Conservation (phyloP, 2,113 vertebrate species). For the Terrapene triunguis region DNA sequence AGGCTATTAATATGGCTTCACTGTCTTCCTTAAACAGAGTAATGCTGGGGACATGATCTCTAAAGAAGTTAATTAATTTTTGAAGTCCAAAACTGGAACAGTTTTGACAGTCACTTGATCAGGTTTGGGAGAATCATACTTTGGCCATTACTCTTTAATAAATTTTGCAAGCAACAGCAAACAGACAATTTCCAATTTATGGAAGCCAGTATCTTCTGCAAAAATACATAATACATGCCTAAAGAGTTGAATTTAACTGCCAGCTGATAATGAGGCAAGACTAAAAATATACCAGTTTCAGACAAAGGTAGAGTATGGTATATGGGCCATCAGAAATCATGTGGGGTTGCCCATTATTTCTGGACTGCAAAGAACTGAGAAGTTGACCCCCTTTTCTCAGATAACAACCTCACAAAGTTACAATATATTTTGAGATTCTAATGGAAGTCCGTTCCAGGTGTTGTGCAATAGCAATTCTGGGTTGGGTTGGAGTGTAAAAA, state of each 20-base stretch:
- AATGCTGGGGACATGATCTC: background rate
- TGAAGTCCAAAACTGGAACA: background rate
- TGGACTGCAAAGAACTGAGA: background rate
- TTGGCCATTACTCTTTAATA: background rate
- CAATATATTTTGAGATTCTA: background rate
- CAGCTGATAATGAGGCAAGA: background rate
- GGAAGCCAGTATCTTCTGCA: background rate
- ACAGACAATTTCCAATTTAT: background rate
- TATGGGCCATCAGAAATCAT: background rate
- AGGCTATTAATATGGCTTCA: background rate
- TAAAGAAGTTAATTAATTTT: background rate
- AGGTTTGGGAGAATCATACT: background rate
- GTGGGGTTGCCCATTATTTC: background rate
- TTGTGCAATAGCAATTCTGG: background rate
- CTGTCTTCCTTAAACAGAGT: background rate
- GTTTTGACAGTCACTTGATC: background rate
- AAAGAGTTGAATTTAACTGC: background rate
- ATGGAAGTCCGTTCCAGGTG: background rate
- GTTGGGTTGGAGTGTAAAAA: background rate
- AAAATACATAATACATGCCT: background rate
- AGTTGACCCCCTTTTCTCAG: background rate
- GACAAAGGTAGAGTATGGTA: background rate
- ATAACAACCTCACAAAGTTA: background rate
- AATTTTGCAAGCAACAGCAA: background rate
- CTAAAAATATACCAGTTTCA: background rate